Evolutionary conservation across 1,140 invertebrate genomes (phyloP), one percentile per base, ranked within the genome.

Genomic region (Rhagoletis zephyria): DNA sequence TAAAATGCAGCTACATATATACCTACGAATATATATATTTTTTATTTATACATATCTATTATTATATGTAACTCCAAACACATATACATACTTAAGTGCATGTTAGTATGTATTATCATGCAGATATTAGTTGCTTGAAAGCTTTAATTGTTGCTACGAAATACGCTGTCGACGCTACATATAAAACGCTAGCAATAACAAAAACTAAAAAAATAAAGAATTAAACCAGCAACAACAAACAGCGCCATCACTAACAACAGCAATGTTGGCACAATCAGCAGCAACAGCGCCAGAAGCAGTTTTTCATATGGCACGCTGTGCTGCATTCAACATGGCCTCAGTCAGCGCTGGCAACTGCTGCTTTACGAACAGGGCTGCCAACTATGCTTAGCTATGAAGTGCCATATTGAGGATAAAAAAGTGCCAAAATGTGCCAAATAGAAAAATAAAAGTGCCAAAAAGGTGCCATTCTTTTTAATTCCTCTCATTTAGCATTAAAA

Each of bases 41-140:
- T 30, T 30, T 40, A 45, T 74, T 74, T 12, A 16, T 4, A 74
- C 40, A 48, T 48, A 45, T 74, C 42, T 74, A 30, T 16, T 74
- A 12, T 30, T 42, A 85, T 6, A 30, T 30, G 30, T 30, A 30
- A 30, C 30, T 30, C 30, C 64, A 40, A 30, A 67, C 16, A 40
- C 4, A 14, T 9, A 63, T 40, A 61, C 4, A 45, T 10, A 12
- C 16, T 10, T 77, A 16, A 19, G n/a, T 56, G 7, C 10, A 51
- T 81, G n/a, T 63, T 9, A 48, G 19, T 48, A 40, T 81, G 51
- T 81, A 48, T 81, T 4, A 14, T 51, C 12, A 16, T n/a, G 14
- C 63, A 59, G 3, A 85, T 40, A 85, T 85, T 61, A 63, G 61
- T 85, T 85, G 85, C 85, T 85, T 61, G 59, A 85, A 85, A 85